A percentile compares a stretch with the other conserved stretches of the same genome.
phyloP scores from a whole-genome alignment of 2,113 vertebrate genomes.

The Eretmochelys imbricata region DNA sequence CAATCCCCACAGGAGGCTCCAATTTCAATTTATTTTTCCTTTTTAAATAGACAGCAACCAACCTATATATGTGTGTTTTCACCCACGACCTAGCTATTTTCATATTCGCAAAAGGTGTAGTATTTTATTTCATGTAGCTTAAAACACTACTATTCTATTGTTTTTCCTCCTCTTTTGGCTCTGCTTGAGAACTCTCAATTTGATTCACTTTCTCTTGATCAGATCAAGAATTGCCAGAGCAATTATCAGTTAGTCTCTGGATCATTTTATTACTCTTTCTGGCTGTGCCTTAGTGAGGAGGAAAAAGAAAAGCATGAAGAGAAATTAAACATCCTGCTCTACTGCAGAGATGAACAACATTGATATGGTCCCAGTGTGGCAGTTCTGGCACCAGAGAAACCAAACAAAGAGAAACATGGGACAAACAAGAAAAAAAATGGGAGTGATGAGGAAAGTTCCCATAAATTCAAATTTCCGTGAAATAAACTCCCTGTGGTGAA shows the following conservation, averaged over 20 bases:
- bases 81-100: background rate
- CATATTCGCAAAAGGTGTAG: background rate
- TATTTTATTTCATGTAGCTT: background rate
- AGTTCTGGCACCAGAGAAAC: background rate
- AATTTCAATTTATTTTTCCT: background rate
- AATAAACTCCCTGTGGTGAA: conserved; percentile 40
- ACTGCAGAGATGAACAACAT: conserved; percentile 38
- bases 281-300: background rate
- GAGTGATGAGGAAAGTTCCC: background rate
- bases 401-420: background rate
- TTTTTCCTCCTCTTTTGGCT: background rate
- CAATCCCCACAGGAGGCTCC: background rate
- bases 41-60: background rate
- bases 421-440: conserved; percentile 43
- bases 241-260: background rate
- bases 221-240: background rate
- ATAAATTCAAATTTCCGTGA: conserved; percentile 67
- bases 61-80: background rate
- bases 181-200: background rate
- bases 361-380: background rate
- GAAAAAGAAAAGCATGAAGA: background rate
- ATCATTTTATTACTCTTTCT: conserved; percentile 9
- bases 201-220: conserved; percentile 1
- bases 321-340: conserved; percentile 32
- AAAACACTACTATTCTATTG: background rate